phyloP scores from a whole-genome alignment of 2,113 vertebrate species.

The Phyllostomus hastatus region DNA sequence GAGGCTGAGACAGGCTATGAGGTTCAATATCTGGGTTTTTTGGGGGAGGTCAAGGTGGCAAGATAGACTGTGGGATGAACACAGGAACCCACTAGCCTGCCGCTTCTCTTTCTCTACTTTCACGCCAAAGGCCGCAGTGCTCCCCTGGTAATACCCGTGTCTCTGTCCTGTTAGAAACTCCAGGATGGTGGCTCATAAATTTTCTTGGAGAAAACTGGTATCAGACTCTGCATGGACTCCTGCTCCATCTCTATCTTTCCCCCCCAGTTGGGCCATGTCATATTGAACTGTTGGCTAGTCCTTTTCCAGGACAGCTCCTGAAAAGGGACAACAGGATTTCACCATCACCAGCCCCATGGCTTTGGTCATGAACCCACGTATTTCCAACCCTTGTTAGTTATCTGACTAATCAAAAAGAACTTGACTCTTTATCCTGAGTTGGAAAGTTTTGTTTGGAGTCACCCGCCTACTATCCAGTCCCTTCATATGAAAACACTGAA shows the following conservation, averaged over 20 bases:
- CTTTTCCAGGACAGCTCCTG: background rate
- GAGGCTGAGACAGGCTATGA: background rate
- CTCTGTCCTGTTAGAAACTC: background rate
- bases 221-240: background rate
- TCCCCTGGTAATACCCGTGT: background rate
- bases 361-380: background rate
- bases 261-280: background rate
- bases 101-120: background rate
- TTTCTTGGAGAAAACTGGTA: background rate
- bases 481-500: background rate
- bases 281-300: background rate
- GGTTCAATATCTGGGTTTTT: background rate
- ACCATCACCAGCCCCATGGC: background rate
- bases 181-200: background rate
- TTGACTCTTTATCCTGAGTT: background rate
- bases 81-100: background rate
- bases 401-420: background rate
- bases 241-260: background rate
- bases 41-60: background rate
- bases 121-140: background rate
- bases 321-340: background rate
- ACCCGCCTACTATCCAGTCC: background rate
- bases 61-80: background rate
- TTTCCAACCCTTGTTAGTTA: background rate
- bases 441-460: background rate